Base-by-base conservation (phyloP, 2,888 invertebrate species). In the Stenchaetothrips biformis region DNA sequence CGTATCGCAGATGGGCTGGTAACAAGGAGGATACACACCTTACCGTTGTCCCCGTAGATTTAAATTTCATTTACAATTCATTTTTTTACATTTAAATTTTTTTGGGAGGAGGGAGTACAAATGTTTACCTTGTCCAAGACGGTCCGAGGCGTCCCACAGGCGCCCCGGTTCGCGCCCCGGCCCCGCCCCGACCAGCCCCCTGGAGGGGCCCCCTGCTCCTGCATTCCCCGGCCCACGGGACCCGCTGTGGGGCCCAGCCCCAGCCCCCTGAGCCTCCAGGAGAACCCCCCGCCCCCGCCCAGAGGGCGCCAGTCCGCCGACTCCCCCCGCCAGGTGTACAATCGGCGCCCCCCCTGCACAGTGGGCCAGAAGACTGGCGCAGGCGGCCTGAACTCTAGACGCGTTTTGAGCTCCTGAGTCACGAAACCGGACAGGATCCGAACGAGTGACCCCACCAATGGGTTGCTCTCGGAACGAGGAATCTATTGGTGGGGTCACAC, bases 211-310 rank as follows among this genome's bases (percentile, higher is more conserved):
- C 47, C 48, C 11, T n/a, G n/a, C 47, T 49, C 78, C 47, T 49
- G 67, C 67, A 74, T 74, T 25, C 67, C 67, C 25, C 67, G 67
- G 67, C 67, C 67, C 37, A 37, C 4, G 37, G 37, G 37, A 87
- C 84, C 86, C 84, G 80, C 79, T 48, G 79, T 62, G 78, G 81
- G 79, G 47, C 74, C 18, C 78, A 18, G 37, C 37, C n/a, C 7
- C 37, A 7, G 49, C 21, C 78, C 47, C 37, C 37, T 37, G 37
- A 37, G 37, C 37, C 37, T 37, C 2, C 37, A 37, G 37, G 48
- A 13, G 21, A 37, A 11, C 78, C 2, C 78, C 48, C 48, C 2
- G 21, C 78, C 18, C 78, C 78, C 78, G n/a, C 49, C 67, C 6
- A 0, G 67, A 25, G 21, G 25, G 25, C 53, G 9, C 16, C 53